phyloP scores from a whole-genome alignment of 2,888 invertebrate species.

The Rotaria socialis region DNA sequence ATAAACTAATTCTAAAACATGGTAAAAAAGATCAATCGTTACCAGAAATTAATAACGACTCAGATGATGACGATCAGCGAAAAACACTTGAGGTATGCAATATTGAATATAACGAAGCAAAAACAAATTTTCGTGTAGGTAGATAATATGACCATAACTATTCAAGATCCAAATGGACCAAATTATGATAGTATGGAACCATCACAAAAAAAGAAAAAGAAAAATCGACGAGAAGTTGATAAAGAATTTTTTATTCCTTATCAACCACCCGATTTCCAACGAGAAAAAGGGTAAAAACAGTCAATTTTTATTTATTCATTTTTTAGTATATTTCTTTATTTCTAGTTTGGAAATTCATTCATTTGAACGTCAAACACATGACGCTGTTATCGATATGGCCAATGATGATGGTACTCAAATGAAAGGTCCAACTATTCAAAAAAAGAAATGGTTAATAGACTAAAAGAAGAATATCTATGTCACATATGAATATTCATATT shows the following conservation, averaged over 20 bases:
- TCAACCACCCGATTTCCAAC: conserved; percentile 75
- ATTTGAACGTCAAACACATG: conserved; percentile 75
- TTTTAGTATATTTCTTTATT: too few species aligned
- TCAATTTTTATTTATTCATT: too few species aligned
- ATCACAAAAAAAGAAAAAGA: conserved; percentile 49
- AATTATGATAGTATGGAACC: conserved; percentile 37
- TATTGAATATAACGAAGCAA: neutral
- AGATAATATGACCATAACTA: conserved; percentile 16
- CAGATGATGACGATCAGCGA: conserved; percentile 9
- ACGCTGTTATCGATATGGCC: conserved; percentile 75
- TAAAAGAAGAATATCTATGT: neutral
- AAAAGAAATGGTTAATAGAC: conserved; percentile 63
- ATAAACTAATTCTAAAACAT: conserved; percentile 59
- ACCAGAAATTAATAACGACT: conserved; percentile 5
- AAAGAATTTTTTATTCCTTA: conserved; percentile 83
- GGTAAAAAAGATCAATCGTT: conserved; percentile 53
- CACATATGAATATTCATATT: neutral
- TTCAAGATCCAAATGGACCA: neutral
- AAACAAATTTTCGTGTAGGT: conserved; percentile 32
- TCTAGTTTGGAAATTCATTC: conserved; percentile 42
- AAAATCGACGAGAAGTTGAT: conserved; percentile 59
- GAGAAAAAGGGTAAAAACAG: conserved; percentile 54
- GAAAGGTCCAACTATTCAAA: conserved; percentile 65
- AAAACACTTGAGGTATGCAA: conserved; percentile 11
- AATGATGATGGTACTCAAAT: conserved; percentile 73